Base-by-base conservation (phyloP, 1,140 invertebrate species). In the Hermetia illucens region DNA sequence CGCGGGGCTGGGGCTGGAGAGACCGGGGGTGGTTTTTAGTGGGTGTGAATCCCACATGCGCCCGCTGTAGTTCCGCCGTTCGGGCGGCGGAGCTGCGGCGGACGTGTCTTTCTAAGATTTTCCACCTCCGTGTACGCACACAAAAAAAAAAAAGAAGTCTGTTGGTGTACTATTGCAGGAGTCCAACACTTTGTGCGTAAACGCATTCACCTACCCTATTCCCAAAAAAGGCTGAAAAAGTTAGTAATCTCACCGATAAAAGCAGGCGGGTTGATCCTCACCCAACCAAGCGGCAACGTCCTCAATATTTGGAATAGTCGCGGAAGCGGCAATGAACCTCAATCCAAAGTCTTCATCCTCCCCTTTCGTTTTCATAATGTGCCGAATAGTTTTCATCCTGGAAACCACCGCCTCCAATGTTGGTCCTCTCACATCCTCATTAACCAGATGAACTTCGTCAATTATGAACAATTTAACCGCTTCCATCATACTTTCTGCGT, bases 381-480 rank as follows among this genome's bases (percentile, higher is more conserved):
- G 58, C 49, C 63, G 54, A 41, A 66, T 62, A 17, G 72, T 77
- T 59, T 82, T 82, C 75, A 83, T 80, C 35, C 81, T 60, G 44
- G 74, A 82, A 12, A 87, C 72, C 16, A 87, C 77, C 4, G 78
- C 79, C 65, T 89, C 85, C 32, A 88, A 58, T 16, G 75, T 80
- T 0, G 82, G 74, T 9, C 84, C 85, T 39, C 82, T 62, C 13
- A 50, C 55, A 42, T 71, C 66, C 46, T 84, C 80, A 53, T 75
- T 78, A 31, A 86, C 48, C 30, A 82, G 67, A 58, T 86, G 82
- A 5, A 77, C 79, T 63, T 88, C 84, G 62, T 89, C 84, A 38
- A 89, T 77, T n/a, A 87, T 62, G 49, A 89, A 76, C 5, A 89
- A 58, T 46, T 74, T 73, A 8, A 85, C 65, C 2, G 68, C 54